phyloP scores from a whole-genome alignment of 1,140 invertebrate species.

The Drosophila watanabei region DNA sequence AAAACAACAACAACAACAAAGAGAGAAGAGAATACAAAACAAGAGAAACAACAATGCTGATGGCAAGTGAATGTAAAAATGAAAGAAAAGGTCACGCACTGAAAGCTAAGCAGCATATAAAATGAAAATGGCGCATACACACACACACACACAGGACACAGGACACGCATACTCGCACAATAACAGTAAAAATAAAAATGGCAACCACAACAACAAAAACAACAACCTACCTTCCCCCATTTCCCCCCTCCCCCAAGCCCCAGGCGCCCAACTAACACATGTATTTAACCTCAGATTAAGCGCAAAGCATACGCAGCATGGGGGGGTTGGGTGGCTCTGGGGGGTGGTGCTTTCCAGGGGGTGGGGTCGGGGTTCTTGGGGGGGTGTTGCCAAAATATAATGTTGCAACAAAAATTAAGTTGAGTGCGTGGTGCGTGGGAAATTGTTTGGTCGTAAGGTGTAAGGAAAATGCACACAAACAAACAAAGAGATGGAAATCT shows the following conservation, averaged over 20 bases:
- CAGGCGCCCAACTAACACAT: constrained; percentile 59
- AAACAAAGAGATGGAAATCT: constrained; percentile 65
- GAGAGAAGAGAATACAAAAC: constrained; percentile 47
- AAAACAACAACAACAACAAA: constrained; percentile 9
- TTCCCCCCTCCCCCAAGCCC: neutral
- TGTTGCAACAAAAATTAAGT: constrained; percentile 82
- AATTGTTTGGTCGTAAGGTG: constrained; percentile 74
- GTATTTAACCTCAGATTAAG: constrained; percentile 81
- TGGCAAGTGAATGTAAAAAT: constrained; percentile 71
- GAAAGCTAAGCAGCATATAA: constrained; percentile 82
- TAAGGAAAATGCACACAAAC: constrained; percentile 65
- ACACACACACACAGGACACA: constrained; percentile 27
- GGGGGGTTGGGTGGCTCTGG: neutral
- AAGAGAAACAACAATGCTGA: constrained; percentile 52
- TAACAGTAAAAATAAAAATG: constrained; percentile 67
- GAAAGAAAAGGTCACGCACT: constrained; percentile 83
- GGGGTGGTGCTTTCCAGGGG: neutral
- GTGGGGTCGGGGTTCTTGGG: no score
- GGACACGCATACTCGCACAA: constrained; percentile 31
- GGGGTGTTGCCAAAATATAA: constrained; percentile 64
- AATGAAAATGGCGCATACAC: constrained; percentile 71
- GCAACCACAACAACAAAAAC: constrained; percentile 64
- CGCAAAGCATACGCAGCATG: constrained; percentile 48
- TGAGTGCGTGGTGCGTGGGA: constrained; percentile 78
- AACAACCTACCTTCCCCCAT: constrained; percentile 27